These are phyloP conservation scores for Megaceryle maxima DNA, from an alignment of 2,113 vertebrate species.

Conservation along the genomic window DNA sequence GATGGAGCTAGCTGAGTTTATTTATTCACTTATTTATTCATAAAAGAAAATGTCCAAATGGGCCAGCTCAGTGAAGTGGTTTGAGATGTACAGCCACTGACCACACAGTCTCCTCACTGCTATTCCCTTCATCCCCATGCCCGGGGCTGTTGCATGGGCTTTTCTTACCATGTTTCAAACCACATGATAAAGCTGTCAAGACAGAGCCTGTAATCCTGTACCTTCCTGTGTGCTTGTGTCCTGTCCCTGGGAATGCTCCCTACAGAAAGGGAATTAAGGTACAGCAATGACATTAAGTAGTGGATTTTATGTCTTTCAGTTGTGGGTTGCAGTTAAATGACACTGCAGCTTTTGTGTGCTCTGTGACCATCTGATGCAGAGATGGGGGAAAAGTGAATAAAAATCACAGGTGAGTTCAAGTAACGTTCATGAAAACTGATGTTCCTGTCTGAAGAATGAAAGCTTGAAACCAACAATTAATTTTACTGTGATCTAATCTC, in stretches of 20 bases:
- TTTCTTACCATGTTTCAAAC: background rate
- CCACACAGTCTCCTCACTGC: rapidly evolving
- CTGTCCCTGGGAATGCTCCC: background rate
- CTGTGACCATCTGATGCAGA: background rate
- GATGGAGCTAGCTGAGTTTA: background rate
- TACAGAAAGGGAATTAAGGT: background rate
- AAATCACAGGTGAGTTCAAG: background rate
- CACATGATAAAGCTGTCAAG: background rate
- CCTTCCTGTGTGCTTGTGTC: background rate
- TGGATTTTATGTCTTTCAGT: background rate
- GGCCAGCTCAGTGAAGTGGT: background rate
- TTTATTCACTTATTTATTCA: conserved; percentile 16
- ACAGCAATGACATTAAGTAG: background rate
- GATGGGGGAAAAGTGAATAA: background rate
- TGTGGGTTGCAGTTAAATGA: background rate
- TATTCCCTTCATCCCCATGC: rapidly evolving
- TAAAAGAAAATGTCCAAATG: background rate
- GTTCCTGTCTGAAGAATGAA: background rate
- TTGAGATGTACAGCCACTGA: background rate
- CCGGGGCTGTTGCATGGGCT: background rate
- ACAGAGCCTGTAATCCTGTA: background rate
- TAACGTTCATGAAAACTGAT: background rate
- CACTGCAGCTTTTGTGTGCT: background rate
- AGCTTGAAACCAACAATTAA: background rate
- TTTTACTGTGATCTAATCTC: conserved; percentile 27